Percentiles rank a stretch among this genome's conserved stretches.
Evolutionary conservation across 1,140 invertebrate genomes (phyloP).

Genomic region (Daktulosphaira vitifoliae): DNA sequence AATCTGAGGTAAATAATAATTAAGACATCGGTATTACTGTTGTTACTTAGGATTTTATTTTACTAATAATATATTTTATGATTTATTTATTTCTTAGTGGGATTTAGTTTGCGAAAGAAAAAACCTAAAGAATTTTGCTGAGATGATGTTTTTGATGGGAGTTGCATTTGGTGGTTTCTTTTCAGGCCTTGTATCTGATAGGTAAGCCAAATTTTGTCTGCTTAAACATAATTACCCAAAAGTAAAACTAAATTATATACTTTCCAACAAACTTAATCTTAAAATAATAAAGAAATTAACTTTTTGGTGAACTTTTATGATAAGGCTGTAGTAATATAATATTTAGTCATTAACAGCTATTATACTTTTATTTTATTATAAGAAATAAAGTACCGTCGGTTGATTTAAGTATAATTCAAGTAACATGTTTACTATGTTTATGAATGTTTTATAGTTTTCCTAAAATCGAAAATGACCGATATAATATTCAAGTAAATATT

Average conservation of each 20-base stretch:
- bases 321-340: no score
- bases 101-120: constrained; percentile 55
- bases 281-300: constrained; percentile 1
- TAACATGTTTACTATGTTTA: no score
- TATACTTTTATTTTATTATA: no score
- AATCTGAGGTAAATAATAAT: constrained; percentile 48
- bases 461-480: no score
- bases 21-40: neutral
- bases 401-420: no score
- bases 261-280: no score
- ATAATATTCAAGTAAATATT: no score
- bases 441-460: no score
- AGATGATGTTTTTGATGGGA: constrained; percentile 59
- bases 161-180: constrained; percentile 59
- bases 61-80: constrained; percentile 13
- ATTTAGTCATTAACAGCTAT: no score
- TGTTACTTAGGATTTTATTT: neutral
- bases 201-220: constrained; percentile 33
- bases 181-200: constrained; percentile 62
- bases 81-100: constrained; percentile 48
- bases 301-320: no score
- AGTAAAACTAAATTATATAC: no score
- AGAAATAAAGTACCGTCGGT: no score
- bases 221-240: neutral
- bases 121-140: constrained; percentile 53